Conservation (phyloP, 2,113 vertebrate genomes). For the Haemorhous mexicanus region DNA sequence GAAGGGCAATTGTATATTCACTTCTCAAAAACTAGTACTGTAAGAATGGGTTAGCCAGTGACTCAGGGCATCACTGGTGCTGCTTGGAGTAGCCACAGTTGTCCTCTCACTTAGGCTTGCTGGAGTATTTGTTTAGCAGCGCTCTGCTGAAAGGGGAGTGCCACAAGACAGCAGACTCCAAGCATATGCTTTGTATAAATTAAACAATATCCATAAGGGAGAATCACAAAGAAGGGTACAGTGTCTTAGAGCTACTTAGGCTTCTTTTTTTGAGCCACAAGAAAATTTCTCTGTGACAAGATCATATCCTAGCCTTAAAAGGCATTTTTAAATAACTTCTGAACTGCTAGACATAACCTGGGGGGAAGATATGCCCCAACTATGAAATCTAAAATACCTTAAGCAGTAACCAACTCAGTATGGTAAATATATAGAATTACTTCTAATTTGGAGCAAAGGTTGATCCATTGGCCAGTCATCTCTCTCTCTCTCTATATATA, state of each 20-base stretch:
- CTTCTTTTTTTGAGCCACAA: neutral
- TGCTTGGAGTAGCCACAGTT: neutral
- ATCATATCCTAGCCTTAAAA: neutral
- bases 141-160: neutral
- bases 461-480: neutral
- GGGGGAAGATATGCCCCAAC: neutral
- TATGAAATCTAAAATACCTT: neutral
- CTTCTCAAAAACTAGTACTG: neutral
- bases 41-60: neutral
- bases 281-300: neutral
- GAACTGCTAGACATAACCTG: neutral
- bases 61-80: neutral
- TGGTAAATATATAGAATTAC: neutral
- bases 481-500: neutral
- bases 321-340: neutral
- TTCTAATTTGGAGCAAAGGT: neutral
- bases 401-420: neutral
- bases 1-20: neutral
- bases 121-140: neutral
- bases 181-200: neutral
- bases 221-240: neutral
- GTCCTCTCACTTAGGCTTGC: neutral
- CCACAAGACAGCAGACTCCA: neutral
- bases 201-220: neutral
- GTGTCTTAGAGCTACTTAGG: neutral